Conservation (phyloP, 2,888 invertebrate species). For the Plebejus anna region DNA sequence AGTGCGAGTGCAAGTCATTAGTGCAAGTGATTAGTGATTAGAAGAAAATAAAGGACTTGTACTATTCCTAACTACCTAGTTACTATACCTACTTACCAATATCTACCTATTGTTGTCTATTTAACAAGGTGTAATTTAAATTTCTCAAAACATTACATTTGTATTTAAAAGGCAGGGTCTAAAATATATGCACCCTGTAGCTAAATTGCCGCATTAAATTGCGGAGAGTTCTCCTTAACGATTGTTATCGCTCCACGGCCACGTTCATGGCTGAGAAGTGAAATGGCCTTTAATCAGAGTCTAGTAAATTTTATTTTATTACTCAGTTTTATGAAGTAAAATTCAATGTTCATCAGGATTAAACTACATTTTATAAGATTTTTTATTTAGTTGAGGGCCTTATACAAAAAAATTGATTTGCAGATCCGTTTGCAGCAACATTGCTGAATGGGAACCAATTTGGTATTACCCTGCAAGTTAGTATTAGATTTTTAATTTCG, state of each 20-base stretch:
- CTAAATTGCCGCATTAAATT: conserved; percentile 17
- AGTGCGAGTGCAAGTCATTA: too few relatives aligned
- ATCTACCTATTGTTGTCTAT: not conserved
- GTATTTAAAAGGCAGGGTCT: not conserved
- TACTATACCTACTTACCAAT: too few relatives aligned
- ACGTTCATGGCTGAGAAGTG: not conserved
- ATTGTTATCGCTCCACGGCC: conserved; percentile 12
- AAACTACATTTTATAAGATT: not conserved
- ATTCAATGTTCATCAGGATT: not conserved
- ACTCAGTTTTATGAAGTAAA: not conserved
- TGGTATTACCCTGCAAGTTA: too few relatives aligned
- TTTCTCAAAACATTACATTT: not conserved
- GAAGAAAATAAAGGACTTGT: too few relatives aligned
- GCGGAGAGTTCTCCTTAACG: conserved; percentile 19
- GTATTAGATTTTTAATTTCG: too few relatives aligned
- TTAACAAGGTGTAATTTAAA: not conserved
- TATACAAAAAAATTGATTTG: too few relatives aligned
- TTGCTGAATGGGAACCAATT: too few relatives aligned
- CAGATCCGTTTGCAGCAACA: too few relatives aligned
- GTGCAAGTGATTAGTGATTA: too few relatives aligned
- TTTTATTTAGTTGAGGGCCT: not conserved
- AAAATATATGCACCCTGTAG: conserved; percentile 17
- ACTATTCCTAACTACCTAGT: too few relatives aligned
- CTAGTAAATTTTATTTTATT: not conserved
- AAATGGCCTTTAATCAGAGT: not conserved